Evolutionary conservation across 2,113 vertebrate species (phyloP).

Genomic region (Peromyscus polionotus): DNA sequence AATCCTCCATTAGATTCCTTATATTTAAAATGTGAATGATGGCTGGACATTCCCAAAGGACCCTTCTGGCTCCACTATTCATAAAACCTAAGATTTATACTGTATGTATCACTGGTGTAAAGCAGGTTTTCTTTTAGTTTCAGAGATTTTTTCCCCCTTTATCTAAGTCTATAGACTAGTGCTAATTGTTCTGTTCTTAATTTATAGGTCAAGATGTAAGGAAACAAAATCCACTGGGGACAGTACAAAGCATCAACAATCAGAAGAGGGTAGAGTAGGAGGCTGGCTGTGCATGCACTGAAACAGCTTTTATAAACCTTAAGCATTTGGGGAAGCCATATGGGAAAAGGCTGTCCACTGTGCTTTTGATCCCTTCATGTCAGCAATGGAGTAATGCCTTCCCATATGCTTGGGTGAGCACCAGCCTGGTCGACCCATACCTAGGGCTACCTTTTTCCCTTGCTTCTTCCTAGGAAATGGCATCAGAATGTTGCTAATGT

Average conservation of each 20-base stretch:
- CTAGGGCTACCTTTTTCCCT: neutral
- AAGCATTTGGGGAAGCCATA: slow-evolving; percentile 73
- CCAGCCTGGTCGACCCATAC: neutral
- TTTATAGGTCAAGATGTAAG: slow-evolving; percentile 55
- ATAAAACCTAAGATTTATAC: slow-evolving; percentile 58
- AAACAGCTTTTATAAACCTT: slow-evolving; percentile 71
- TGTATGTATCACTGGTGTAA: slow-evolving; percentile 26
- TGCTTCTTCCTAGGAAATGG: slow-evolving; percentile 3
- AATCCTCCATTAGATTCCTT: neutral
- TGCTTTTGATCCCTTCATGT: slow-evolving; percentile 50
- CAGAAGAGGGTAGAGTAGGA: neutral
- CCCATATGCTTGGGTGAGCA: slow-evolving; percentile 37
- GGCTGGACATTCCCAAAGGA: neutral
- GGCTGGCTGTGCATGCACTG: slow-evolving; percentile 28
- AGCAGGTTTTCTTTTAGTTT: slow-evolving; percentile 59
- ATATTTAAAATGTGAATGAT: slow-evolving; percentile 44
- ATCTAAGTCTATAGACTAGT: slow-evolving; percentile 16
- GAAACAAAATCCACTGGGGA: slow-evolving; percentile 1
- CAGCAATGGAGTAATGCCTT: neutral
- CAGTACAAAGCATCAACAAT: slow-evolving; percentile 46
- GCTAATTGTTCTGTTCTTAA: slow-evolving; percentile 74
- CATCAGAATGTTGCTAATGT: slow-evolving; percentile 32
- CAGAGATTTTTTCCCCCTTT: slow-evolving; percentile 37
- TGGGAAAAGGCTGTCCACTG: slow-evolving; percentile 55
- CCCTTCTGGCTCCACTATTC: slow-evolving; percentile 1